Evolutionary conservation across 2,888 invertebrate species (phyloP).

Genomic region (Mythimna loreyi): DNA sequence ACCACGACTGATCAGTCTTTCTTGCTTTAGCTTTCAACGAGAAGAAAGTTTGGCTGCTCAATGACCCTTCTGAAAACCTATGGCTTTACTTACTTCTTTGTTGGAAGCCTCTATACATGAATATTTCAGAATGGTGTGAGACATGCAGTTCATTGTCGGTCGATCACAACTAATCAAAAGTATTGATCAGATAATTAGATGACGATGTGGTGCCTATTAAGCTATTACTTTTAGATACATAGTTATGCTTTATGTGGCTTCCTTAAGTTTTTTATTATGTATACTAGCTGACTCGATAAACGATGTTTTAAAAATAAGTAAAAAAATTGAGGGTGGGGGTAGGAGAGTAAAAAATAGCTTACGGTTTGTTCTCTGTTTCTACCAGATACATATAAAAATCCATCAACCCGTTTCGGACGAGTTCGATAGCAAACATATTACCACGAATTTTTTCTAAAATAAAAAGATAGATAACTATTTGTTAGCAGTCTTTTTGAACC

Average conservation of each 20-base stretch:
- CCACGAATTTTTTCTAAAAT: too few species aligned
- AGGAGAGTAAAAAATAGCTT: too few species aligned
- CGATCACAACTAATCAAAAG: conserved; percentile 10
- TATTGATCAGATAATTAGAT: conserved; percentile 23
- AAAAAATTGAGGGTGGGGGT: too few species aligned
- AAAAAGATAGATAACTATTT: too few species aligned
- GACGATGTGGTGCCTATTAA: background rate
- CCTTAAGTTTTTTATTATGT: too few species aligned
- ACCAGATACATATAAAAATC: too few species aligned
- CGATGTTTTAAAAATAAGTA: too few species aligned
- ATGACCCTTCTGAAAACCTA: background rate
- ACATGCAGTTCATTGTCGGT: conserved; percentile 1
- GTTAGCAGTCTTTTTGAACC: background rate
- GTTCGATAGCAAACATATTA: too few species aligned
- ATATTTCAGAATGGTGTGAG: conserved; percentile 7
- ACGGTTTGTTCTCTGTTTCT: too few species aligned
- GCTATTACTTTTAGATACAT: background rate
- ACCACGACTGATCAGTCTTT: background rate
- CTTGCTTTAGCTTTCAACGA: too few species aligned
- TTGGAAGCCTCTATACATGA: background rate
- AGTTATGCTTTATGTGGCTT: background rate
- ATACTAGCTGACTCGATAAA: too few species aligned
- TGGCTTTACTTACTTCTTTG: background rate
- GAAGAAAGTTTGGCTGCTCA: background rate
- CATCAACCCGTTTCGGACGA: too few species aligned